Conservation (phyloP, 1,140 invertebrate species). For the Drosophila littoralis region DNA sequence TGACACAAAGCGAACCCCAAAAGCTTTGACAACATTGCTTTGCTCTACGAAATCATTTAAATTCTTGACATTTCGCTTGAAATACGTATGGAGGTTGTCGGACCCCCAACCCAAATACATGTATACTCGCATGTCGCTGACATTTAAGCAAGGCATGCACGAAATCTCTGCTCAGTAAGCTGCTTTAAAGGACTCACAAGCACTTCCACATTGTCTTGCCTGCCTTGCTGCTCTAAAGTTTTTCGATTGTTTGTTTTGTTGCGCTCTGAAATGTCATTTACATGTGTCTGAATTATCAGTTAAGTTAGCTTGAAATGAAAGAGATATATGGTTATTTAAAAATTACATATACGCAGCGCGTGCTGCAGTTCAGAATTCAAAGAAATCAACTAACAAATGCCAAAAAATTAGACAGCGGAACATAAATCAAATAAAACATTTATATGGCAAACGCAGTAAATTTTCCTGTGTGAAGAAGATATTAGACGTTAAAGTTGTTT, state of each 20-base stretch:
- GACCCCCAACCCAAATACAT: constrained; percentile 9
- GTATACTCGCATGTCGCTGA: constrained; percentile 41
- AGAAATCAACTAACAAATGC: too few species aligned
- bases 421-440: too few species aligned
- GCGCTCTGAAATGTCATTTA: constrained; percentile 66
- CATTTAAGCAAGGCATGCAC: constrained; percentile 58
- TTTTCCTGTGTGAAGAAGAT: too few species aligned
- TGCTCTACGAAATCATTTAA: constrained; percentile 67
- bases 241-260: constrained; percentile 55
- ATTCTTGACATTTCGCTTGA: constrained; percentile 61
- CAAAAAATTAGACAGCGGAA: too few species aligned
- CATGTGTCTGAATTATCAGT: constrained; percentile 69
- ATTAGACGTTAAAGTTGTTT: too few species aligned
- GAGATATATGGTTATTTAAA: constrained; percentile 14
- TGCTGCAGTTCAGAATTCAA: neutral
- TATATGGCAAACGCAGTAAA: too few species aligned
- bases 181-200: constrained; percentile 41
- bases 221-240: constrained; percentile 34
- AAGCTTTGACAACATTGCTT: constrained; percentile 43
- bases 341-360: constrained; percentile 37
- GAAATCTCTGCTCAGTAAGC: constrained; percentile 43
- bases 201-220: constrained; percentile 43
- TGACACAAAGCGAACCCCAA: constrained; percentile 42
- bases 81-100: neutral
- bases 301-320: constrained; percentile 49